Evolutionary conservation across 2,888 invertebrate species (phyloP), one percentile per base, ranked within the genome.

Genomic region (Pachliopta kotzebuea): DNA sequence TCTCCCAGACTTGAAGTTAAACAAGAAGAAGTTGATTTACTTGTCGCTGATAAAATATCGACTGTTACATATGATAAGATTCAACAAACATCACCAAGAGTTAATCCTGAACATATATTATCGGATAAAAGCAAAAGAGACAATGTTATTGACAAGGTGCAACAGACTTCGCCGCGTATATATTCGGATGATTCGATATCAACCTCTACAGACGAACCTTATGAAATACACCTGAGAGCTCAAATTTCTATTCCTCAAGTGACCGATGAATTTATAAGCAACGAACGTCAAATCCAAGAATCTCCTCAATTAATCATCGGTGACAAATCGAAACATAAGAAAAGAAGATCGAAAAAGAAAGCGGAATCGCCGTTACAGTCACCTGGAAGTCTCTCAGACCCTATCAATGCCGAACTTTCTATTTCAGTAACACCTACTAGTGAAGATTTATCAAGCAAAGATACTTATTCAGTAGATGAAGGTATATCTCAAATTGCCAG

Each of bases 151-250:
- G 75, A 90, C 77, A 67, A 67, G 37, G 70, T 75, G 59, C 72
- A 85, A 76, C 87, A 94, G 83, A 95, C 95, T 18, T 93, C 93
- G 29, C 94, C 95, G 3, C 92, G 94, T 69, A 80, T 91, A 20
- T 83, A 87, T 45, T 93, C 93, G 60, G 92, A 90, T 69, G 88
- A 89, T 70, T 90, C 90, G 0, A 85, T 90, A 62, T 88, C 92
- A 4, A 90, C 90, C 62, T 92, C 92, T 1, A 89, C 89, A 6
- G 93, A 93, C 68, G 93, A 93, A 69, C 90, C 92, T 18, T 94
- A 93, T 70, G 94, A 94, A 86, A 89, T 94, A n/a, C 93, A 93
- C 70, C 86, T 94, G 31, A 83, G 93, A 72, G 93, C 94, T 50
- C 90, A 92, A 67, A 90, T 94, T 23, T 89, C 93, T 0, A 92